Percentiles rank a stretch among this genome's conserved stretches.
These are phyloP conservation scores for Subanguina moxae DNA, from an alignment of 1,140 invertebrate genomes.

Conservation along the genomic window DNA sequence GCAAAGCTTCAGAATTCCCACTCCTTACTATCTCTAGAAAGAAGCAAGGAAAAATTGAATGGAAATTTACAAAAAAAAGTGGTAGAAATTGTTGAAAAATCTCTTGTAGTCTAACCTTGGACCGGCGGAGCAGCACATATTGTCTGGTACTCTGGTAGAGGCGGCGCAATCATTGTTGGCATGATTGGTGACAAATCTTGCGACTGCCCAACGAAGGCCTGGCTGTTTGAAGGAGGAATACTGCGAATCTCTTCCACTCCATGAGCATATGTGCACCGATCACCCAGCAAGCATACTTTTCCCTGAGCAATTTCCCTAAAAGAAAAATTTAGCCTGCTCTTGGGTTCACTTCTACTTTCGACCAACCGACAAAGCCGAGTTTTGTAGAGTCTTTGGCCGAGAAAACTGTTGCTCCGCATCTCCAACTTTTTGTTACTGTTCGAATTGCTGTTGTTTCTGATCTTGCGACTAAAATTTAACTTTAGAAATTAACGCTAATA, in stretches of 20 bases:
- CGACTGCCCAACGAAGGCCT: background rate
- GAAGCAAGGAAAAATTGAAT: too few relatives aligned
- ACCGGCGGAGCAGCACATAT: too few relatives aligned
- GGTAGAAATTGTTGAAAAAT: too few relatives aligned
- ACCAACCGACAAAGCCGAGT: conserved; percentile 69
- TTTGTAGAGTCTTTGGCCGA: conserved; percentile 64
- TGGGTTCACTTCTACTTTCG: too few relatives aligned
- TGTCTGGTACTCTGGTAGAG: background rate
- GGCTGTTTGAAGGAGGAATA: background rate
- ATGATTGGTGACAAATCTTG: background rate
- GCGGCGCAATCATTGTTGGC: background rate
- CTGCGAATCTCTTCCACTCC: conserved; percentile 74
- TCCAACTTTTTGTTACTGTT: background rate
- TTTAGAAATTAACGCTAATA: too few relatives aligned
- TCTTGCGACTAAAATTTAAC: background rate
- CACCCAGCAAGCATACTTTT: conserved; percentile 76
- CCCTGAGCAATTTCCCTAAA: conserved; percentile 76
- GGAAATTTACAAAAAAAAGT: too few relatives aligned
- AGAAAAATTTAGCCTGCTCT: conserved; percentile 59
- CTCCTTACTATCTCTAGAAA: too few relatives aligned
- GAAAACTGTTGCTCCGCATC: conserved; percentile 6
- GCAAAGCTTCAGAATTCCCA: too few relatives aligned
- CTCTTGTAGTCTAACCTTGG: too few relatives aligned
- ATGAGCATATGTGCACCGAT: conserved; percentile 84
- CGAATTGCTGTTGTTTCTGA: background rate